phyloP scores from a whole-genome alignment of 2,113 vertebrate species.

The Semicossyphus pulcher region DNA sequence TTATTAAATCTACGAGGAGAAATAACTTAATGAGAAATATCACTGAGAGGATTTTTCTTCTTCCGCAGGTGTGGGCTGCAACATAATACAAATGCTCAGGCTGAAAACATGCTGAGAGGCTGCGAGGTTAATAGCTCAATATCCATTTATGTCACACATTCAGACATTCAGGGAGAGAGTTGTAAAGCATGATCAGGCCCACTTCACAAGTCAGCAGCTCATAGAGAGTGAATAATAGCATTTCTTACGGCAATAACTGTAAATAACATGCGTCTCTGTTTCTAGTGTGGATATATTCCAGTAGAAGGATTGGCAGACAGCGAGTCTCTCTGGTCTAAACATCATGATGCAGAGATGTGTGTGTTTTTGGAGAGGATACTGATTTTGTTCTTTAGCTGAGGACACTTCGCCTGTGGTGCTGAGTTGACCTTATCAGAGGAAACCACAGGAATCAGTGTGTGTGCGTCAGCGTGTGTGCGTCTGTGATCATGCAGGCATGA shows the following conservation, averaged over 20 bases:
- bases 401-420: neutral
- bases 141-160: constrained; percentile 2
- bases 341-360: constrained; percentile 6
- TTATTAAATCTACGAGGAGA: neutral
- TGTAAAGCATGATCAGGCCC: neutral
- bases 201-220: neutral
- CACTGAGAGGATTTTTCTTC: neutral
- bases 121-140: constrained; percentile 2
- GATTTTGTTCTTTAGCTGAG: constrained; percentile 17
- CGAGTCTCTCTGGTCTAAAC: neutral
- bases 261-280: neutral
- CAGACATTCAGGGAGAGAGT: constrained; percentile 5
- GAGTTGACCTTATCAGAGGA: constrained; percentile 29
- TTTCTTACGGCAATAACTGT: neutral
- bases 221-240: neutral
- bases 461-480: neutral
- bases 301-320: neutral
- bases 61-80: neutral
- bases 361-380: neutral
- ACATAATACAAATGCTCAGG: neutral
- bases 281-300: neutral
- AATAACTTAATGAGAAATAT: constrained; percentile 4
- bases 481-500: neutral
- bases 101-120: neutral
- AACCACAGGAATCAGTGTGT: constrained; percentile 1